phyloP scores from a whole-genome alignment of 2,113 vertebrate species.

The Ptilonorhynchus violaceus region DNA sequence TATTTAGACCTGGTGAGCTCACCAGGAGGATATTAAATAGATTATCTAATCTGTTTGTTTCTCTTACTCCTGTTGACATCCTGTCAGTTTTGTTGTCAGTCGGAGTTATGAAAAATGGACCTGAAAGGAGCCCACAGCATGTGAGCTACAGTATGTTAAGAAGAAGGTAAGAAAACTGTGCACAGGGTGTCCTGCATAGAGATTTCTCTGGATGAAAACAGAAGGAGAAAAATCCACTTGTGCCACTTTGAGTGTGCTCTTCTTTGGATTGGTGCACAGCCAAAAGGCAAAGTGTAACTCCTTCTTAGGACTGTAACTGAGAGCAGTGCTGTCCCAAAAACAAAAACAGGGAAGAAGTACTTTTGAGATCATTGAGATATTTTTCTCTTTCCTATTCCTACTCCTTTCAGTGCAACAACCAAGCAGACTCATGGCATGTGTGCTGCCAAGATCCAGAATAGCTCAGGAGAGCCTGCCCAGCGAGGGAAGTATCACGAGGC shows the following conservation, averaged over 20 bases:
- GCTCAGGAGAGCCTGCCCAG: background rate
- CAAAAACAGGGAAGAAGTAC: background rate
- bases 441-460: background rate
- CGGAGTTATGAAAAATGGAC: slow-evolving; percentile 26
- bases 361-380: background rate
- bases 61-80: background rate
- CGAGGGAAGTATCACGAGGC: rapidly evolving
- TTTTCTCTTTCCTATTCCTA: background rate
- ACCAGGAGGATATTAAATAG: slow-evolving; percentile 22
- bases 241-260: background rate
- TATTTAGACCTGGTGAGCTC: slow-evolving; percentile 27
- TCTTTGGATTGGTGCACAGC: background rate
- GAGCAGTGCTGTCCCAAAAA: background rate
- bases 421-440: background rate
- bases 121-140: background rate
- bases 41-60: slow-evolving; percentile 34
- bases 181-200: background rate
- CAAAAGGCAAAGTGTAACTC: background rate
- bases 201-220: background rate
- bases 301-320: background rate
- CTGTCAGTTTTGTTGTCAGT: slow-evolving; percentile 26
- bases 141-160: background rate
- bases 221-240: background rate
- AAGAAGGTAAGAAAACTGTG: background rate
- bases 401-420: background rate